phyloP scores from a whole-genome alignment of 53 echinoderm and acorn worm genomes.

The Stichopus horrens region DNA sequence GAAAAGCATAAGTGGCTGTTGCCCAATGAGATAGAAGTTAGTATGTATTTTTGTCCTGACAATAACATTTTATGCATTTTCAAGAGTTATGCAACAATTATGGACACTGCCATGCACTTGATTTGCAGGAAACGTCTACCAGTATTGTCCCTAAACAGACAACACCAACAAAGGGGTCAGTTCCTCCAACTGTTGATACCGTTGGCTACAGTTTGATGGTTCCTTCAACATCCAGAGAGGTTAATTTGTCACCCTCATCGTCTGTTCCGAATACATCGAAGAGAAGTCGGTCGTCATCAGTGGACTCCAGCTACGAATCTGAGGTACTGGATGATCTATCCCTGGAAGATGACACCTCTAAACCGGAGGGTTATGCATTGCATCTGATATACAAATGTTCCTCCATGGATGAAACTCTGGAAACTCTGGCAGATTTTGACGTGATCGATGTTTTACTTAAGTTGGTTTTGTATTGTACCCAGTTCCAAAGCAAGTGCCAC shows the following conservation, averaged over 20 bases:
- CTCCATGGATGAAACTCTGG: constrained; percentile 63
- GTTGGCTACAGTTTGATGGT: not conserved
- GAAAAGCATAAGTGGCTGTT: too few species aligned
- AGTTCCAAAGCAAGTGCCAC: constrained; percentile 43
- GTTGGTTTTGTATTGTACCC: constrained; percentile 40
- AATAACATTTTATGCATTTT: too few species aligned
- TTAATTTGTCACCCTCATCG: not conserved
- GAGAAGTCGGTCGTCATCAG: constrained; percentile 1
- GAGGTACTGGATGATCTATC: constrained; percentile 49
- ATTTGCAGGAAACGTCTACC: too few species aligned
- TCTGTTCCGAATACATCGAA: not conserved
- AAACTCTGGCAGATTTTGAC: constrained; percentile 36
- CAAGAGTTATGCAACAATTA: too few species aligned
- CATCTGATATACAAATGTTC: constrained; percentile 72
- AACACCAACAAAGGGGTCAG: too few species aligned
- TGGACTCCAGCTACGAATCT: constrained; percentile 48
- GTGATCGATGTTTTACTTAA: constrained; percentile 59
- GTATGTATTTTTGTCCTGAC: too few species aligned
- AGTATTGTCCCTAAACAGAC: too few species aligned
- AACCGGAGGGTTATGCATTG: constrained; percentile 62
- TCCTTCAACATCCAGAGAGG: not conserved
- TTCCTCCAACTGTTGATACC: not conserved
- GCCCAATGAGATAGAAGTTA: too few species aligned
- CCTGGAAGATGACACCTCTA: constrained; percentile 47
- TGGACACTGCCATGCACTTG: too few species aligned